Evolutionary conservation across 2,113 vertebrate genomes (phyloP), one percentile per base, ranked within the genome.

Genomic region (Elephas maximus): DNA sequence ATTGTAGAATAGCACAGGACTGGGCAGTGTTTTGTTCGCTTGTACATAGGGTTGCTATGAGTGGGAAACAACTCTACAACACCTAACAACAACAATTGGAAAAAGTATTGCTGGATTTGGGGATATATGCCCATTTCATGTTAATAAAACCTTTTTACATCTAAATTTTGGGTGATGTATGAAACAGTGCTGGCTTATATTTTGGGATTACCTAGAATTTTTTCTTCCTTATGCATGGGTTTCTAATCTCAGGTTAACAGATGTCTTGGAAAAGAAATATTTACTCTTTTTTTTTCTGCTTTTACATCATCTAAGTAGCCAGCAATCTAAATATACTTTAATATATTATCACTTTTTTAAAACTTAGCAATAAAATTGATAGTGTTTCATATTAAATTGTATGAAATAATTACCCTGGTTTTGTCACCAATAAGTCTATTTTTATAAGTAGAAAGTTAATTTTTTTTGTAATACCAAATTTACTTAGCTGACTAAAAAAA

Each of bases 201-300:
- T 88, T 77, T 78, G 2, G 1, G 11, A 62, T 91, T 44, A 69
- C 60, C 10, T 92, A 86, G 30, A 93, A n/a, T 63, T 57, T 83
- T 71, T 65, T 28, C 12, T 21, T 28, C 9, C 1, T 62, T 24
- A 96, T 81, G 17, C 24, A 88, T 86, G 2, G 28, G 71, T 15
- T 86, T 96, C 69, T 91, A 80, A 88, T 78, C 79, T 93, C 57
- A 97, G 21, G n/a, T 90, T 82, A 63, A 91, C 12, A n/a, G 30
- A 60, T 79, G 8, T 65, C n/a, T 88, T 91, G 30, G 37, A 87
- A 87, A 87, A 91, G n/a, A 81, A 84, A 90, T 82, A 77, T 28
- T 3, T 85, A 10, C 6, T 6, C 6, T 76, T 5, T 57, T 76
- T 5, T 57, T 69, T 90, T 24, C 11, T 30, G n/a, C 24, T 26